Base-by-base conservation (phyloP, 1,140 invertebrate species). In the Drosophila tsacasi region DNA sequence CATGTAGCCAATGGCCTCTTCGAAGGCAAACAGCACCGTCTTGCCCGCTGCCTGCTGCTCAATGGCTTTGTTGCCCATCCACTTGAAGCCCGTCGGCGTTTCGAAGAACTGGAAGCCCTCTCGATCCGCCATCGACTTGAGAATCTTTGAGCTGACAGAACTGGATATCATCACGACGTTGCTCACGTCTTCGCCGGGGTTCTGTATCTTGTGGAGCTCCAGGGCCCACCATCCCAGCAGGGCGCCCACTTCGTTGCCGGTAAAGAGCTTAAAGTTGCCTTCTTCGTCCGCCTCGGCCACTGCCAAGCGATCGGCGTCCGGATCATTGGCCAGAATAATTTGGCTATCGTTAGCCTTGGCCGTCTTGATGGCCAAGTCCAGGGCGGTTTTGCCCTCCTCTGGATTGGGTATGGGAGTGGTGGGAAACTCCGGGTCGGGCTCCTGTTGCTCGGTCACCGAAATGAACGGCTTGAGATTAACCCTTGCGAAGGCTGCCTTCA, bases 1-100 rank as follows among this genome's bases (percentile, higher is more conserved):
- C 98, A 99, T 99, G 93, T 98, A 99, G 13, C 98, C 98, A 90
- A 98, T 97, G 2, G 97, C 97, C 93, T 98, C 97, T 94, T 99
- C 99, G 93, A 97, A 99, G 1, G 98, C 98, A 94, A 99, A 98
- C 44, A 99, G 92, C 1, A 99, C 97, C 1, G 93, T 93, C 85
- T 98, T 97, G 5, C 95, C 95, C 50, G 95, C 84, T 60, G 94
- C 93, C 42, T 96, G 93, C 27, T 99, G 92, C n/a, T 98, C 95
- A 37, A 96, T 93, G 0, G 96, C 94, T 93, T 95, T 95, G 92
- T 99, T 99, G 91, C 97, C 99, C 97, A 99, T 99, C 98, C 99
- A 99, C 91, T 99, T 99, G 92, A 99, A 99, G 1, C 99, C 97
- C n/a, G 99, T 99, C 50, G 99, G 94, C 0, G 99, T 99, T 94